Evolutionary conservation across 2,113 vertebrate genomes (phyloP).

Genomic region (Ondatra zibethicus): DNA sequence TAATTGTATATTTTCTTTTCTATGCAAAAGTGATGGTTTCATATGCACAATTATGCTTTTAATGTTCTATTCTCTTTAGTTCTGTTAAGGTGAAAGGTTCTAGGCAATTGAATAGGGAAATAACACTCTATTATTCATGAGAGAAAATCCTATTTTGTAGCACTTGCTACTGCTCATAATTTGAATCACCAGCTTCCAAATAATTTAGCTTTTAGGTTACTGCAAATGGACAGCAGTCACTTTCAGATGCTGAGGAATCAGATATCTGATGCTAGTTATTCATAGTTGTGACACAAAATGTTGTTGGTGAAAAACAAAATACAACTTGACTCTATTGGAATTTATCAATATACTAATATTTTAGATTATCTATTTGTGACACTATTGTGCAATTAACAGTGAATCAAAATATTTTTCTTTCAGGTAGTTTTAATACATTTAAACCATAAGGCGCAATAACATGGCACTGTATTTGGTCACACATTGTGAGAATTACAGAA

Average conservation of each 20-base stretch:
- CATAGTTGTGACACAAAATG: not conserved
- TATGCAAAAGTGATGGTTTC: not conserved
- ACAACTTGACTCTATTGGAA: not conserved
- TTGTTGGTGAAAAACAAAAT: not conserved
- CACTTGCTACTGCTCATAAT: constrained; percentile 33
- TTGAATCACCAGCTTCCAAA: not conserved
- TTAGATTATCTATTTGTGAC: not conserved
- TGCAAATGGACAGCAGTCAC: not conserved
- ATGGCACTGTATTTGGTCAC: not conserved
- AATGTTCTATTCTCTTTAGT: not conserved
- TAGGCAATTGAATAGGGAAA: constrained; percentile 15
- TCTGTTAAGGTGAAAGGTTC: not conserved
- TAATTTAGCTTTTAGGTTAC: not conserved
- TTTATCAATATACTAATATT: not conserved
- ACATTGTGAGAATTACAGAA: not conserved
- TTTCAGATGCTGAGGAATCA: not conserved
- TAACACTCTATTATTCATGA: not conserved
- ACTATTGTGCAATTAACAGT: not conserved
- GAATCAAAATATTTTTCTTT: not conserved
- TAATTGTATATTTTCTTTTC: not conserved
- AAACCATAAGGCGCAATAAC: not conserved
- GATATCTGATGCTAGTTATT: not conserved
- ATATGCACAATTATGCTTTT: not conserved
- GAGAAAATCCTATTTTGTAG: not conserved
- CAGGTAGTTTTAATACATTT: not conserved